Conservation (phyloP, 1,140 invertebrate genomes). For the Heliconius nattereri region DNA sequence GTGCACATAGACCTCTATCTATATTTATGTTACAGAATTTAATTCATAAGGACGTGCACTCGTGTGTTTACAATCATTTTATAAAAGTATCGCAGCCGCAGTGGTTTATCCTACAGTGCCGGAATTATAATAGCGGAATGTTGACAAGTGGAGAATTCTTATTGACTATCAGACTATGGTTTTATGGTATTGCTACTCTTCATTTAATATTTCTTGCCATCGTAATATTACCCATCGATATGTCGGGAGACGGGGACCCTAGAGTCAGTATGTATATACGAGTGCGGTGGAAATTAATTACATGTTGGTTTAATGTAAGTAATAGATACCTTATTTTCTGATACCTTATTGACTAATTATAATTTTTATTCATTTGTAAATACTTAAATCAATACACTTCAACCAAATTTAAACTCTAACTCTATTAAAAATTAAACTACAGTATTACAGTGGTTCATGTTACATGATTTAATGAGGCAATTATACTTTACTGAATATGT, state of each 20-base stretch:
- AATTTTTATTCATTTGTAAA: too few relatives aligned
- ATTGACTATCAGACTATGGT: conserved; percentile 44
- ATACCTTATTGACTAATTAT: not conserved
- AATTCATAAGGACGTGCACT: not conserved
- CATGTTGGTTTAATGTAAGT: conserved; percentile 61
- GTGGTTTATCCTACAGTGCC: not conserved
- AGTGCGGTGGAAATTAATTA: conserved; percentile 52
- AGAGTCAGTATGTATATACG: conserved; percentile 45
- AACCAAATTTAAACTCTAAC: too few relatives aligned
- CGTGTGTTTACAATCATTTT: conserved; percentile 15
- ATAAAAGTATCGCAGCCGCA: not conserved
- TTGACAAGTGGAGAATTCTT: conserved; percentile 37
- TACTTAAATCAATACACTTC: too few relatives aligned
- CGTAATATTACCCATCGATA: conserved; percentile 46
- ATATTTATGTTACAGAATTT: not conserved
- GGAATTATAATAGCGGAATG: conserved; percentile 1
- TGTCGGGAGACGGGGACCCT: conserved; percentile 50
- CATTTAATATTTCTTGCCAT: conserved; percentile 47
- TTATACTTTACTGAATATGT: too few relatives aligned
- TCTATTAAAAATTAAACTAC: too few relatives aligned
- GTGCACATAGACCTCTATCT: not conserved
- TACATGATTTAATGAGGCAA: too few relatives aligned
- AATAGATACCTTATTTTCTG: conserved; percentile 3
- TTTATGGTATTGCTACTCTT: conserved; percentile 40
- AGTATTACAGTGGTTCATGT: too few relatives aligned